Conservation (phyloP, 2,797 vertebrate species). For the Philypnodon macrostomus region DNA sequence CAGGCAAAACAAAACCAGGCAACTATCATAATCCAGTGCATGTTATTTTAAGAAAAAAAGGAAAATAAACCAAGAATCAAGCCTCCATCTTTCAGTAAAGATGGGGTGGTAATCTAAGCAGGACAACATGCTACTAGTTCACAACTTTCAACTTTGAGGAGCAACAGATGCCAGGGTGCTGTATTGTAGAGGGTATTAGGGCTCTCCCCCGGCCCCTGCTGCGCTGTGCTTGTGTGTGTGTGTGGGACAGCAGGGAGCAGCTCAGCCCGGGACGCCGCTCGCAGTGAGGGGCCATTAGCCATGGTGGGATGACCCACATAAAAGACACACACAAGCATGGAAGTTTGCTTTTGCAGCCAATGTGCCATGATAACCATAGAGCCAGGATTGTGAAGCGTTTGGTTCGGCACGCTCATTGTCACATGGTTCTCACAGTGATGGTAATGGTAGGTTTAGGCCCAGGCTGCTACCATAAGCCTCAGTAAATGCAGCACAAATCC, state of each 20-base stretch:
- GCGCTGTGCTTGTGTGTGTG: conserved; percentile 64
- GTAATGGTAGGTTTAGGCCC: conserved; percentile 41
- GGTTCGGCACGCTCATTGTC: conserved; percentile 66
- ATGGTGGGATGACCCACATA: conserved; percentile 84
- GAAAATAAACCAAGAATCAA: conserved; percentile 18
- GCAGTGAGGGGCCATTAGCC: conserved; percentile 84
- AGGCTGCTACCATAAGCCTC: conserved; percentile 36
- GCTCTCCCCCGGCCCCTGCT: conserved; percentile 75
- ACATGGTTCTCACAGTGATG: conserved; percentile 61
- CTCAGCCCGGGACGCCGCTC: conserved; percentile 77
- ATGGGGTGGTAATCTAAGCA: conserved; percentile 14
- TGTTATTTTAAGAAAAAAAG: conserved; percentile 13
- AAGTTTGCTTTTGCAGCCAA: conserved; percentile 61
- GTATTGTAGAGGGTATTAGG: conserved; percentile 73
- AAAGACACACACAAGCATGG: conserved; percentile 69
- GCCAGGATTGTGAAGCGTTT: conserved; percentile 61
- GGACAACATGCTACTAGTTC: conserved; percentile 51
- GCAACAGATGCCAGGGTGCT: conserved; percentile 75
- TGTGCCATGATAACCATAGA: conserved; percentile 76
- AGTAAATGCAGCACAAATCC: conserved; percentile 37
- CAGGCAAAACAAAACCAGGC: conserved; percentile 10
- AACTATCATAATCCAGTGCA: conserved; percentile 24
- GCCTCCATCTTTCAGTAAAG: conserved; percentile 18
- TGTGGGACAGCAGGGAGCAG: conserved; percentile 74
- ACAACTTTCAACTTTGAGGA: conserved; percentile 77